phyloP scores from a whole-genome alignment of 2,113 vertebrate species.

The Cyprinodon brontotheroides region DNA sequence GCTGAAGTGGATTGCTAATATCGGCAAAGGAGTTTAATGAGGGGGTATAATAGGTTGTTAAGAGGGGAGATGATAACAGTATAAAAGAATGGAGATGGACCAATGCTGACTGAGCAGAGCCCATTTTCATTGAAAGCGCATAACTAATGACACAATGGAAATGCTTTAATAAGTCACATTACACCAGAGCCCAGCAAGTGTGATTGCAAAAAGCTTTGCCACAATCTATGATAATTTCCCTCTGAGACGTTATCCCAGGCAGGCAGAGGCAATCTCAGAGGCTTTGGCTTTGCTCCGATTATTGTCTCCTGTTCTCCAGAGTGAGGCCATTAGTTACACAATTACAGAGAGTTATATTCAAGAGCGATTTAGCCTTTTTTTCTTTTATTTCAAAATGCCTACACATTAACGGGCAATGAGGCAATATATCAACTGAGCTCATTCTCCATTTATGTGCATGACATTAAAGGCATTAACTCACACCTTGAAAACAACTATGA shows the following conservation, averaged over 20 bases:
- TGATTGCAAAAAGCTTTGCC: constrained; percentile 50
- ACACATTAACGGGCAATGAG: constrained; percentile 58
- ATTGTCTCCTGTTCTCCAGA: constrained; percentile 59
- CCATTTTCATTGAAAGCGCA: constrained; percentile 59
- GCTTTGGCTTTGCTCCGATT: constrained; percentile 58
- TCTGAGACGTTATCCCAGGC: constrained; percentile 43
- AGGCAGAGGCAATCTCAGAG: constrained; percentile 52
- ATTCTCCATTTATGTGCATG: constrained; percentile 47
- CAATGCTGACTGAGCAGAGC: constrained; percentile 49
- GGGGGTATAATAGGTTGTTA: constrained; percentile 18
- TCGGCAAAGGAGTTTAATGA: constrained; percentile 55
- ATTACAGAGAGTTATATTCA: constrained; percentile 60
- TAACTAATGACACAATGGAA: constrained; percentile 71
- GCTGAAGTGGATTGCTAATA: constrained; percentile 35
- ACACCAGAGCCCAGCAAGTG: constrained; percentile 42
- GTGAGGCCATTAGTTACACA: constrained; percentile 63
- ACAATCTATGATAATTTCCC: constrained; percentile 66
- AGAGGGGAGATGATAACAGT: constrained; percentile 17
- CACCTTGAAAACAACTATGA: constrained; percentile 36
- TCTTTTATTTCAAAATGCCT: constrained; percentile 21
- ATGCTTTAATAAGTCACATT: constrained; percentile 62
- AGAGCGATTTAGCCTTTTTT: constrained; percentile 31
- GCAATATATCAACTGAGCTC: constrained; percentile 51
- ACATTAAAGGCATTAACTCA: constrained; percentile 44
- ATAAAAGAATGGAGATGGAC: constrained; percentile 39